Evolutionary conservation across 2,113 vertebrate genomes (phyloP).

Genomic region (Dromas ardeola): DNA sequence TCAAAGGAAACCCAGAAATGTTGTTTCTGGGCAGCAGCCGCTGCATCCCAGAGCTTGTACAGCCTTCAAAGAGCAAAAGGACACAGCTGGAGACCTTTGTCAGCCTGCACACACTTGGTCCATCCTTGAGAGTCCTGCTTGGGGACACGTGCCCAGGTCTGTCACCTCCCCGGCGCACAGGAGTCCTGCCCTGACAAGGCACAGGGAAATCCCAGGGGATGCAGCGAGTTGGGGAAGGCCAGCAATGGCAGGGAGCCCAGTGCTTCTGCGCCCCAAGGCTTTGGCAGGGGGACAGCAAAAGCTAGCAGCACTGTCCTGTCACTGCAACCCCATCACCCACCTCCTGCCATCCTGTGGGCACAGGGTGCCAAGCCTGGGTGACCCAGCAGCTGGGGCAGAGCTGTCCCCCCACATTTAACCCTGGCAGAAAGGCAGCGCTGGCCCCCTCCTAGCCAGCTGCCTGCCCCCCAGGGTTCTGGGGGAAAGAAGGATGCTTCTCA

Average conservation of each 20-base stretch:
- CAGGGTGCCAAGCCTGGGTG: accelerated
- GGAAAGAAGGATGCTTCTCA: background rate
- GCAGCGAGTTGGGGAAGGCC: background rate
- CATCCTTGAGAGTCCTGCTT: background rate
- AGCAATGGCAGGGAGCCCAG: background rate
- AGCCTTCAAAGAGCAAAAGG: background rate
- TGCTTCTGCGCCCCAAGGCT: background rate
- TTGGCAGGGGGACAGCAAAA: background rate
- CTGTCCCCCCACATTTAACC: background rate
- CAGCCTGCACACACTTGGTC: background rate
- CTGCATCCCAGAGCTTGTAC: background rate
- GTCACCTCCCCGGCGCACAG: background rate
- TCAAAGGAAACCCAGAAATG: background rate
- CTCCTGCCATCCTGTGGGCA: background rate
- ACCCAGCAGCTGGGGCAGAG: background rate
- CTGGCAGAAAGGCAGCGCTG: background rate
- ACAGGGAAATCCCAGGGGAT: background rate
- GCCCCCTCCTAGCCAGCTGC: background rate
- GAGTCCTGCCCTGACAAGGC: background rate
- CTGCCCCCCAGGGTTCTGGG: background rate
- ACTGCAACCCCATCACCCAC: background rate
- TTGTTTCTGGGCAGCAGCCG: background rate
- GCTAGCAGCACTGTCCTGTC: background rate
- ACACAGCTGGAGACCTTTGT: background rate
- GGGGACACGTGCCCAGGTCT: background rate